Evolutionary conservation across 2,113 vertebrate species (phyloP).

Genomic region (Oncorhynchus clarkii): DNA sequence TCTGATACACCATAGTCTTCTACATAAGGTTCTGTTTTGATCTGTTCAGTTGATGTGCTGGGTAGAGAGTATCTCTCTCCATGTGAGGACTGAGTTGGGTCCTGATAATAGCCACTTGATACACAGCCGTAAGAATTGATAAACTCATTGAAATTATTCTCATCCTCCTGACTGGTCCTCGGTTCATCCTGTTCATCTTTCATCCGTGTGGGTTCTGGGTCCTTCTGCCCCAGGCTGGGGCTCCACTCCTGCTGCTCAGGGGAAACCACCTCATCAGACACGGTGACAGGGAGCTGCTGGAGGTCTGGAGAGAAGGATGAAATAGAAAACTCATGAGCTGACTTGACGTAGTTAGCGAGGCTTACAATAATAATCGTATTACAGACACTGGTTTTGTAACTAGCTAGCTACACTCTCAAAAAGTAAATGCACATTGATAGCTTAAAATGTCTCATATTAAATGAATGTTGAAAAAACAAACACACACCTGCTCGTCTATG

Average conservation of each 20-base stretch:
- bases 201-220: conserved; percentile 22
- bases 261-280: conserved; percentile 37
- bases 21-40: too few relatives aligned
- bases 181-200: conserved; percentile 37
- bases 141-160: neutral
- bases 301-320: neutral
- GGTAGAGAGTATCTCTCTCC: neutral
- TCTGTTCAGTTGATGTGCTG: too few relatives aligned
- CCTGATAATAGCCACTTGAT: conserved; percentile 21
- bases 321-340: too few relatives aligned
- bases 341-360: too few relatives aligned
- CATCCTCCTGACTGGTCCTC: conserved; percentile 42
- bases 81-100: conserved; percentile 43
- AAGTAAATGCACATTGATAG: too few relatives aligned
- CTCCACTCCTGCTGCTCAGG: conserved; percentile 36
- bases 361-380: too few relatives aligned
- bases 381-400: too few relatives aligned
- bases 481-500: too few relatives aligned
- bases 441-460: too few relatives aligned
- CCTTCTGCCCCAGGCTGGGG: conserved; percentile 49
- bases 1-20: neutral
- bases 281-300: conserved; percentile 19
- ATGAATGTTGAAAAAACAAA: neutral
- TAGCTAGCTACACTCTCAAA: too few relatives aligned
- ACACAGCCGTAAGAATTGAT: too few relatives aligned